Evolutionary conservation across 2,888 invertebrate genomes (phyloP).

Genomic region (Epirrhoe tristata): DNA sequence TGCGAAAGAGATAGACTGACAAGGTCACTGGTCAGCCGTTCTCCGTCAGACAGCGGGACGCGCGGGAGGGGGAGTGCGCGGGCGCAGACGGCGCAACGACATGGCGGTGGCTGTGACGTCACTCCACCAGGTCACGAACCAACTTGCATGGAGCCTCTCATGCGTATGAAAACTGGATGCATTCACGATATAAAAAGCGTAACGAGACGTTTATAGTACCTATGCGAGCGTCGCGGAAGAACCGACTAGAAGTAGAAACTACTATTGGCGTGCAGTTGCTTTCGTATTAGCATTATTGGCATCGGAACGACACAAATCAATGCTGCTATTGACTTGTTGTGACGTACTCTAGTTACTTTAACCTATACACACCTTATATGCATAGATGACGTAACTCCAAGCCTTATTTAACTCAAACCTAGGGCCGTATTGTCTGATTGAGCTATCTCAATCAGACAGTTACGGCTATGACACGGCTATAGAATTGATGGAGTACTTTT

Average conservation of each 20-base stretch:
- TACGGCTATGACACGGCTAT: no score
- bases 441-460: no score
- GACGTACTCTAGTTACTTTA: background rate
- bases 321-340: conserved; percentile 7
- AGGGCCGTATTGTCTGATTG: no score
- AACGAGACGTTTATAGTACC: conserved; percentile 60
- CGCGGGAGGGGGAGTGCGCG: conserved; percentile 69
- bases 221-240: conserved; percentile 58
- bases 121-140: conserved; percentile 66
- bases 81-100: conserved; percentile 78
- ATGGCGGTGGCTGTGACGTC: conserved; percentile 77
- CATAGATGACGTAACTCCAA: no score
- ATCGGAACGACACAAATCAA: conserved; percentile 19
- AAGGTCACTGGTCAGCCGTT: conserved; percentile 83
- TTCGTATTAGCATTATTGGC: conserved; percentile 30
- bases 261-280: conserved; percentile 34
- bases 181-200: conserved; percentile 63
- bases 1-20: conserved; percentile 69
- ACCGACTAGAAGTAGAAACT: conserved; percentile 32
- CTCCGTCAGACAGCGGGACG: conserved; percentile 78
- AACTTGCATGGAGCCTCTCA: conserved; percentile 70
- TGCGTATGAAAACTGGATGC: conserved; percentile 78
- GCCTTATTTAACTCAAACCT: no score
- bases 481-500: no score
- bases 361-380: conserved; percentile 7